These are phyloP conservation scores for Hemiprocne comata DNA, from an alignment of 2,113 vertebrate genomes.

Conservation along the genomic window DNA sequence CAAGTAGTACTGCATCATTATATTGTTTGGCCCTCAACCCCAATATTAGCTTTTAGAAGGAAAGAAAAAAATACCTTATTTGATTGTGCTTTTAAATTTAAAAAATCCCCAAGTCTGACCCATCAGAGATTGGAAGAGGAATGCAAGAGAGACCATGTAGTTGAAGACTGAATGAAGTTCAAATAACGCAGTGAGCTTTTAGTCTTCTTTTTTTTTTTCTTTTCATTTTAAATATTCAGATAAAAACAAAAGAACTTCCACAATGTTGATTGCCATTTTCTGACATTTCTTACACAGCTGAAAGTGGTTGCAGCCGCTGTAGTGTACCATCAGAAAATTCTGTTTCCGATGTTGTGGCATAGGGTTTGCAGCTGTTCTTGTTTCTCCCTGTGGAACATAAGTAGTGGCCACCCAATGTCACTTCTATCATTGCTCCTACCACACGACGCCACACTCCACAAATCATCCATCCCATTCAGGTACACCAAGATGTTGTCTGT, in stretches of 20 bases:
- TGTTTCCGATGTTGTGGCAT: neutral
- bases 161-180: conserved; percentile 54
- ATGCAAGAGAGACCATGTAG: conserved; percentile 23
- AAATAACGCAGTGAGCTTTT: neutral
- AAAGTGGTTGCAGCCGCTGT: neutral
- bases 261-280: conserved; percentile 48
- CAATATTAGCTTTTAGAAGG: conserved; percentile 75
- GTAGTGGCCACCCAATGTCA: neutral
- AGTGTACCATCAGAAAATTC: neutral
- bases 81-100: conserved; percentile 71
- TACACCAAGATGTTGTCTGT: neutral
- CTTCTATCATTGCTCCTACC: neutral
- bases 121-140: conserved; percentile 34
- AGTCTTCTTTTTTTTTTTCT: neutral
- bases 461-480: neutral
- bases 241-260: conserved; percentile 41
- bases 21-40: conserved; percentile 82
- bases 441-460: neutral
- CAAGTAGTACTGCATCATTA: conserved; percentile 77
- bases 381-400: neutral
- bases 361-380: neutral
- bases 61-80: neutral
- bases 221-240: neutral
- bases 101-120: conserved; percentile 39
- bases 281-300: neutral